phyloP scores from a whole-genome alignment of 2,113 vertebrate genomes.

The Nipponia nippon region DNA sequence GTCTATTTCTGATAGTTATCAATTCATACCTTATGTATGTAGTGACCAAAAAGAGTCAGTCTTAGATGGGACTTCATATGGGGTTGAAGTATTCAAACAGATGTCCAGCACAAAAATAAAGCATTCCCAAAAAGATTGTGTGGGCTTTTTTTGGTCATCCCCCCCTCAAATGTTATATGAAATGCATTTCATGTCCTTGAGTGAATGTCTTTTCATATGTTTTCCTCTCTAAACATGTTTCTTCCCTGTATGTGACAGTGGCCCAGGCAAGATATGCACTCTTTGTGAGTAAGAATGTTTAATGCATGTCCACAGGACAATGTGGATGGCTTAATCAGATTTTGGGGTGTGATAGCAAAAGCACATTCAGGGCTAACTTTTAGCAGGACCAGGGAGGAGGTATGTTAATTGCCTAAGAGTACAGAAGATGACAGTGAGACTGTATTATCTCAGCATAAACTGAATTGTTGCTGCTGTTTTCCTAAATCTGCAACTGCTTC shows the following conservation, averaged over 20 bases:
- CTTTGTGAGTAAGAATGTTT: background rate
- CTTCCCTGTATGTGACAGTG: background rate
- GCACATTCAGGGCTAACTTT: accelerated
- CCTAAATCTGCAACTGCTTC: background rate
- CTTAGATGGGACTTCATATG: background rate
- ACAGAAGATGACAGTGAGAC: background rate
- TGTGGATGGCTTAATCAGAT: background rate
- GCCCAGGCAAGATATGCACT: accelerated
- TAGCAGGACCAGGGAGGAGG: background rate
- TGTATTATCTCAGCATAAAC: background rate
- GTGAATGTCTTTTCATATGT: background rate
- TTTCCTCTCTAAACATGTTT: background rate
- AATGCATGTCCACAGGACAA: background rate
- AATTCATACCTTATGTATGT: no score
- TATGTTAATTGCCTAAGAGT: background rate
- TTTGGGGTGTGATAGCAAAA: background rate
- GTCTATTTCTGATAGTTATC: background rate
- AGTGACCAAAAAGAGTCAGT: background rate
- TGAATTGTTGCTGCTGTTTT: background rate
- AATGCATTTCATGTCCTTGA: background rate
- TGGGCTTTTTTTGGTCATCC: background rate
- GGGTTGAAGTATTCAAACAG: background rate
- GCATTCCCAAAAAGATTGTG: background rate
- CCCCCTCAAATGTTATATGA: background rate
- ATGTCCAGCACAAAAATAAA: background rate